Percentiles rank a stretch among this genome's conserved stretches.
phyloP scores from a whole-genome alignment of 2,797 vertebrate genomes.

The Triplophysa yarkandensis region DNA sequence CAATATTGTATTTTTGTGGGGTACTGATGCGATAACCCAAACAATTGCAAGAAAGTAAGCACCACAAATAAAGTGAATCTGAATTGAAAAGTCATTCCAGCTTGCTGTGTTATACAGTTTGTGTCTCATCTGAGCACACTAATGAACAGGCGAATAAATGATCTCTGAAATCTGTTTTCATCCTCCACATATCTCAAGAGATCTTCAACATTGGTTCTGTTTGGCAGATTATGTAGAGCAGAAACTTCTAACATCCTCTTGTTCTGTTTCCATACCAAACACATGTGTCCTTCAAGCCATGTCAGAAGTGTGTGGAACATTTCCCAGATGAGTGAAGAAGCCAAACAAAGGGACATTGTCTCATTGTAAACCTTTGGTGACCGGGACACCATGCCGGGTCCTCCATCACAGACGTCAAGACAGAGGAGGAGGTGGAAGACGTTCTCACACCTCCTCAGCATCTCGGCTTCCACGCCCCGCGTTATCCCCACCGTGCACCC shows the following conservation, averaged over 20 bases:
- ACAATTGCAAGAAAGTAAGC: too few species aligned
- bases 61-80: not conserved
- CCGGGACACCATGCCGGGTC: slow-evolving; percentile 50
- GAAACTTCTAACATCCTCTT: not conserved
- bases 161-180: slow-evolving; percentile 14
- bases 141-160: slow-evolving; percentile 23
- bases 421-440: slow-evolving; percentile 24
- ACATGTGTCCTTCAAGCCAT: too few species aligned
- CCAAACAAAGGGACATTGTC: slow-evolving; percentile 56
- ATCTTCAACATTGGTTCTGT: not conserved
- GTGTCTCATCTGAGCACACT: slow-evolving; percentile 5
- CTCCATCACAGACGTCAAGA: slow-evolving; percentile 51
- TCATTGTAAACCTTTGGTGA: slow-evolving; percentile 43
- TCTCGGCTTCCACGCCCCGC: slow-evolving; percentile 46
- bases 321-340: too few species aligned
- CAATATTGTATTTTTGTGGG: too few species aligned
- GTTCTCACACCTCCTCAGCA: slow-evolving; percentile 48
- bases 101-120: slow-evolving; percentile 2
- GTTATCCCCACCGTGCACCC: slow-evolving; percentile 56
- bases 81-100: not conserved
- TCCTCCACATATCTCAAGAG: not conserved
- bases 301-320: too few species aligned
- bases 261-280: not conserved
- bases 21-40: too few species aligned
- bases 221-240: not conserved